Conservation (phyloP, 2,113 vertebrate genomes). For the Myanophis thanlyinensis region DNA sequence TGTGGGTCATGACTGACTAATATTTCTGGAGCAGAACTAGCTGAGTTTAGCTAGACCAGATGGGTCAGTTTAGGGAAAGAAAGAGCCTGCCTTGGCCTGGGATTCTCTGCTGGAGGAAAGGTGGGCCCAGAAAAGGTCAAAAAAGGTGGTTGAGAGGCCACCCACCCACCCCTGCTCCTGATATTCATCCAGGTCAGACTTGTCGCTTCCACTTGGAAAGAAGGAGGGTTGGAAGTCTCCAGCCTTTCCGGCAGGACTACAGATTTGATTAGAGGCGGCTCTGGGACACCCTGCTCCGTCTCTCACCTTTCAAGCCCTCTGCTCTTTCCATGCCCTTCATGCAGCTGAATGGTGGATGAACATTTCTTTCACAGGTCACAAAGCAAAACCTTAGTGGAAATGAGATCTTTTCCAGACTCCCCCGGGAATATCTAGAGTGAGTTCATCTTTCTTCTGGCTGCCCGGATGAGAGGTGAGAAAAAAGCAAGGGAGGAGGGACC, state of each 20-base stretch:
- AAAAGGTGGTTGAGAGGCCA: background rate
- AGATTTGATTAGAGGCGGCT: fast-evolving
- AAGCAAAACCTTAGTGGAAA: constrained; percentile 74
- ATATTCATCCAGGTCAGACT: background rate
- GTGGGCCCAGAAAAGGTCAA: background rate
- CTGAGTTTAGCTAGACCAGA: background rate
- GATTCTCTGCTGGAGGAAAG: background rate
- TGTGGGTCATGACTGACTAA: no score
- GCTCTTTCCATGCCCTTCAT: constrained; percentile 70
- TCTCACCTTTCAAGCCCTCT: constrained; percentile 58
- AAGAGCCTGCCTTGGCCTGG: background rate
- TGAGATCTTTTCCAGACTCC: constrained; percentile 71
- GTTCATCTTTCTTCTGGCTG: constrained; percentile 72
- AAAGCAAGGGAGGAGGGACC: background rate
- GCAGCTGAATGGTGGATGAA: constrained; percentile 73
- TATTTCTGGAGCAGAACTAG: background rate
- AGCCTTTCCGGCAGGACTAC: fast-evolving
- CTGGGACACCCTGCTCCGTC: background rate
- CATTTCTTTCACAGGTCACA: constrained; percentile 82
- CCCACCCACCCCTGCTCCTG: background rate
- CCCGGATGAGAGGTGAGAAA: constrained; percentile 51
- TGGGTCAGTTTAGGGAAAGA: background rate
- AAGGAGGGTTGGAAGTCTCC: background rate
- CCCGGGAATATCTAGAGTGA: constrained; percentile 71
- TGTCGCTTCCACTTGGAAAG: background rate